Conservation (phyloP, 2,113 vertebrate genomes). For the Pluvialis apricaria region DNA sequence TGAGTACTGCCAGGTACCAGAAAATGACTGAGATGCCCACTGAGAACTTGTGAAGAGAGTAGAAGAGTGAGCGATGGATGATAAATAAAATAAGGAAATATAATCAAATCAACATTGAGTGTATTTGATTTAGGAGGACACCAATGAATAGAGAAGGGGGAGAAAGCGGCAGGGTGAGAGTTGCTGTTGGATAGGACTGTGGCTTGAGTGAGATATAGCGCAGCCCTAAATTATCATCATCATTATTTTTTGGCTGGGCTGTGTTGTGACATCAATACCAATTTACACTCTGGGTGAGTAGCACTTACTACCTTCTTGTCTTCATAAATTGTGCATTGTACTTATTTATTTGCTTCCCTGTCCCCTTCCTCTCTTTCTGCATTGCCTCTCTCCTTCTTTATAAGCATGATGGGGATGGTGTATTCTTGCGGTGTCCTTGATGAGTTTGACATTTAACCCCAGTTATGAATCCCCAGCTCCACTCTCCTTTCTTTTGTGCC, state of each 20-base stretch:
- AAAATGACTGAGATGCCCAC: background rate
- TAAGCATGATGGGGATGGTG: background rate
- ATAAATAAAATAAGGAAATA: slow-evolving; percentile 58
- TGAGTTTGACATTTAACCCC: background rate
- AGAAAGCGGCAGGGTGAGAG: slow-evolving; percentile 11
- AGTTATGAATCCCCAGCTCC: background rate
- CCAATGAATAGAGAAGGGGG: slow-evolving; percentile 51
- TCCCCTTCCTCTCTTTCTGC: slow-evolving; percentile 14
- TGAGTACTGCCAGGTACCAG: background rate
- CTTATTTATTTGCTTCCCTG: slow-evolving; percentile 58
- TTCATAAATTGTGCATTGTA: slow-evolving; percentile 65
- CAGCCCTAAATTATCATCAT: slow-evolving; percentile 60
- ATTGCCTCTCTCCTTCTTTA: background rate
- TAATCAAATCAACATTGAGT: slow-evolving; percentile 56
- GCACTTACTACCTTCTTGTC: slow-evolving; percentile 66
- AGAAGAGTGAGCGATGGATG: background rate
- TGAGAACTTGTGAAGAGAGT: background rate
- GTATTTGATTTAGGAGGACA: slow-evolving; percentile 59
- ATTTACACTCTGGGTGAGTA: slow-evolving; percentile 60
- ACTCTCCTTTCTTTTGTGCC: background rate
- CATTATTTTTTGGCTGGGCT: slow-evolving; percentile 63
- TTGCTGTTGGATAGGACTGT: slow-evolving; percentile 24
- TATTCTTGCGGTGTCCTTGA: background rate
- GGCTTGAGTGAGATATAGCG: slow-evolving; percentile 59
- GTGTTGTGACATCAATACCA: slow-evolving; percentile 65